Conservation (phyloP, 1,140 invertebrate species). For the Choristoneura fumiferana region DNA sequence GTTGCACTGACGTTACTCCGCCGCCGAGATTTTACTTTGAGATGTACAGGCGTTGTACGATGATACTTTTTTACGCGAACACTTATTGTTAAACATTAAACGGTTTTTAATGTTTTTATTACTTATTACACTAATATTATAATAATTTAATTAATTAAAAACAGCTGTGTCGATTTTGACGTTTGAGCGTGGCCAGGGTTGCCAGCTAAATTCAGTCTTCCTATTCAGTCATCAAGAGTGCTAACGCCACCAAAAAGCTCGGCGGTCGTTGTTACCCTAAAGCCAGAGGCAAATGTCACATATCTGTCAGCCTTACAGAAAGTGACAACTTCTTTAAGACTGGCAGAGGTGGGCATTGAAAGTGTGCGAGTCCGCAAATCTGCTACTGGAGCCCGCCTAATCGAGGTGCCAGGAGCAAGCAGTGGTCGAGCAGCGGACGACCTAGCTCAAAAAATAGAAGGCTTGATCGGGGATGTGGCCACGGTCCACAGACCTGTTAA, state of each 20-base stretch:
- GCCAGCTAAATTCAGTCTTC: no score
- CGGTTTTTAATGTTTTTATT: no score
- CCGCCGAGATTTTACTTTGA: no score
- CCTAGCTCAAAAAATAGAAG: not conserved
- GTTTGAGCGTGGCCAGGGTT: no score
- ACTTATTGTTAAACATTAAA: no score
- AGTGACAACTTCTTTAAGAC: not conserved
- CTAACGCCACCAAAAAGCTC: not conserved
- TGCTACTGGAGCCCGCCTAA: not conserved
- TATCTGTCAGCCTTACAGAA: not conserved
- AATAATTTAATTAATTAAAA: no score
- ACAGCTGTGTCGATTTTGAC: no score
- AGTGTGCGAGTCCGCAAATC: not conserved
- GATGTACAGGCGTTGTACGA: no score
- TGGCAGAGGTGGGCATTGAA: not conserved
- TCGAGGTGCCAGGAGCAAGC: not conserved
- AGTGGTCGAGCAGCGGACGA: not conserved
- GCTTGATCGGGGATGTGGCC: not conserved
- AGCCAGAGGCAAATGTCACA: not conserved
- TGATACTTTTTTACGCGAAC: no score
- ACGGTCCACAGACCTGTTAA: not conserved
- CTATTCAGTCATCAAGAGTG: no score
- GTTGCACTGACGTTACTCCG: no score
- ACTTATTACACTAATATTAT: no score
- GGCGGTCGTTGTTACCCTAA: not conserved